A percentile compares a stretch with the other conserved stretches of the same genome.
These are phyloP conservation scores for Amblyjoppa fuscipennis DNA, from an alignment of 2,888 invertebrate genomes.

Conservation along the genomic window DNA sequence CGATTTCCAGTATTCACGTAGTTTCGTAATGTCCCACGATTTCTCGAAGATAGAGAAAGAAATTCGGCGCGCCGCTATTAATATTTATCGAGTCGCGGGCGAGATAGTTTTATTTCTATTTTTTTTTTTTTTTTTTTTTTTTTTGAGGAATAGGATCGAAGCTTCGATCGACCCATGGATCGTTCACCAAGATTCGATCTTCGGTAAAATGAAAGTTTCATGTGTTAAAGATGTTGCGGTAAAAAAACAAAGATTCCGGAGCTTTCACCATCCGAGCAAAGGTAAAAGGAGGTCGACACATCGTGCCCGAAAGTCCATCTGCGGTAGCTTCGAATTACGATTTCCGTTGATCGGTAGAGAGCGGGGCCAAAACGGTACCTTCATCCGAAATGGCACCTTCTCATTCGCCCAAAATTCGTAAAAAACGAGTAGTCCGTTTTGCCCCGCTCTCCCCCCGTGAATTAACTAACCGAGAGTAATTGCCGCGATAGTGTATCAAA, in stretches of 20 bases:
- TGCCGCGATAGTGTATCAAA: conserved; percentile 33
- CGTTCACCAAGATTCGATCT: not conserved
- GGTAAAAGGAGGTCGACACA: not conserved
- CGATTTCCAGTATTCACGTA: conserved; percentile 11
- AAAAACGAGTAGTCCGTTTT: not conserved
- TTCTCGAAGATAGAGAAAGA: not conserved
- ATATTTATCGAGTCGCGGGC: conserved; percentile 27
- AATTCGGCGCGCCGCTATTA: conserved; percentile 7
- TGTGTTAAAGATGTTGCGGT: not conserved
- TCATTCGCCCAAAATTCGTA: not conserved
- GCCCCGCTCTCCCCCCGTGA: not conserved
- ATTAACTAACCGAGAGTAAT: not conserved
- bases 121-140: not conserved
- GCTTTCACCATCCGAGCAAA: not conserved
- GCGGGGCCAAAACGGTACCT: not conserved
- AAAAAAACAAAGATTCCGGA: not conserved
- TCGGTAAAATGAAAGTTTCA: conserved; percentile 1
- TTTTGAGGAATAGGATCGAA: not conserved
- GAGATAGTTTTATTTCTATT: not conserved
- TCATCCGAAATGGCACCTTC: not conserved
- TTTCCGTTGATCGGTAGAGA: not conserved
- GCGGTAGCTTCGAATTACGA: not conserved
- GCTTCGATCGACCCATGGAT: not conserved
- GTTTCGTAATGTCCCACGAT: not conserved
- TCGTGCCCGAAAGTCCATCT: not conserved